Conservation (phyloP, 2,797 vertebrate species). For the Eulemur mongoz region DNA sequence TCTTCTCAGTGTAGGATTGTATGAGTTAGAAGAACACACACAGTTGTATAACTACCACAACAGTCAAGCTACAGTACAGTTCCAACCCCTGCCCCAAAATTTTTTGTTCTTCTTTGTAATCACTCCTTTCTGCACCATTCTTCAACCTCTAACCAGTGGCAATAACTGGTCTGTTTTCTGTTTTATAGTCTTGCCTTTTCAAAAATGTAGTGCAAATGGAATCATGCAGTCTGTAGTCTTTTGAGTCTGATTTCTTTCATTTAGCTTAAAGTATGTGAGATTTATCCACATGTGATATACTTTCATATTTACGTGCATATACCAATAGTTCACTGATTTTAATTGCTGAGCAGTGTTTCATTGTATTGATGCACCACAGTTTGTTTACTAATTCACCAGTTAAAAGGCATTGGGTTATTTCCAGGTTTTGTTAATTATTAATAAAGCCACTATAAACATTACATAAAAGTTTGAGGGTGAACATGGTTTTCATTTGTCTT, state of each 20-base stretch:
- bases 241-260: background rate
- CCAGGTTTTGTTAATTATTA: background rate
- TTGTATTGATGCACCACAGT: background rate
- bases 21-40: background rate
- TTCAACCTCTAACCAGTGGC: background rate
- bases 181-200: background rate
- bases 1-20: background rate
- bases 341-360: background rate
- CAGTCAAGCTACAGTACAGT: background rate
- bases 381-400: background rate
- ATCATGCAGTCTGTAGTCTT: background rate
- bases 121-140: background rate
- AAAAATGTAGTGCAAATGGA: background rate
- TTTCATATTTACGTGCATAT: background rate
- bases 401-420: background rate
- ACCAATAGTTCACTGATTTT: background rate
- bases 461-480: background rate
- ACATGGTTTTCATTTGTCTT: background rate
- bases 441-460: background rate
- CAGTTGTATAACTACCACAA: background rate
- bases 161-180: background rate
- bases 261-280: background rate
- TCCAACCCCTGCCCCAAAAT: fast-evolving
- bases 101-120: background rate
- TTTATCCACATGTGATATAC: background rate